Base-by-base conservation (phyloP, 2,113 vertebrate genomes). In the Pelodiscus sinensis region DNA sequence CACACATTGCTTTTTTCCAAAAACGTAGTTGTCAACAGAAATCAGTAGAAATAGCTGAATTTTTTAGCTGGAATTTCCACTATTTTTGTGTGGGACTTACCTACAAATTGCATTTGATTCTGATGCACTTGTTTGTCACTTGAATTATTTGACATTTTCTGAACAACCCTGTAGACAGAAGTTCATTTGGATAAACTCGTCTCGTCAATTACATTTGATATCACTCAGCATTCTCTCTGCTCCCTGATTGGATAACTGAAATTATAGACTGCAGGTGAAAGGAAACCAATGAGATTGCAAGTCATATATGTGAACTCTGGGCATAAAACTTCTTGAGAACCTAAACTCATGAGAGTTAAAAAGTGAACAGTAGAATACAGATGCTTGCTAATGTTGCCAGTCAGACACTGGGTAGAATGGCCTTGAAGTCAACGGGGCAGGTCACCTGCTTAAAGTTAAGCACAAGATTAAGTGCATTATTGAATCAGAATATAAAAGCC, bases 1-100 rank as follows among this genome's bases (percentile, higher is more conserved):
- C 52, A 25, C 81, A 95, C 92, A 96, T 96, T 95, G 91, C 95
- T 93, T 94, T 94, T 60, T 92, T 92, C 52, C 52, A 54, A 94
- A 95, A 95, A 90, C 93, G 86, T 0, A 0, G 82, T 92, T 92
- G 93, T 94, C 96, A 95, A 96, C 94, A 95, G 38, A 25, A 11
- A 90, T 94, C 91, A 81, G 84, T 92, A 92, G 92, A 94, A 94
- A 73, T 79, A 89, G 73, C 29, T 58, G 83, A 82, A 89, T 82
- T 68, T 90, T 93, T 87, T 38, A 60, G 5, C 56, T 77, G 86
- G 60, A 93, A 80, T 96, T 94, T 95, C 88, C 86, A 85, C 89
- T 88, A 0, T 84, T 96, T 94, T 78, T 55, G 18, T 62, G 88
- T 87, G 8, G 89, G 91, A 84, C 93, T 96, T 68, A 19, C 15